A percentile compares a stretch with the other conserved stretches of the same genome.
These are phyloP conservation scores for Rhinogobio ventralis DNA, from an alignment of 2,797 vertebrate genomes.

Conservation along the genomic window DNA sequence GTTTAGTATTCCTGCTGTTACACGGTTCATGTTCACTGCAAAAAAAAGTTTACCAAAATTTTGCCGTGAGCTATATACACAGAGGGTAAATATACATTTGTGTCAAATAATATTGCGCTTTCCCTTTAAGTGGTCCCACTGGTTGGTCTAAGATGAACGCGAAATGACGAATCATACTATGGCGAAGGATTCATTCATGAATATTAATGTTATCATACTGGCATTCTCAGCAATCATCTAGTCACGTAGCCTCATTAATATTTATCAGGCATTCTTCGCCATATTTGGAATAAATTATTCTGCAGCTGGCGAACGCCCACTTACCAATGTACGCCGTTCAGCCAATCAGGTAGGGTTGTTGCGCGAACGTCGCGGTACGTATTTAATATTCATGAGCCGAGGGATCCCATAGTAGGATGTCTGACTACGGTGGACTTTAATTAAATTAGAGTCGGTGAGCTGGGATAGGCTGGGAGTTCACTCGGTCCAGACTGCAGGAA, in stretches of 20 bases:
- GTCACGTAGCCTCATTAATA: not conserved
- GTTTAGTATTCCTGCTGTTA: not conserved
- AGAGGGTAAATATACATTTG: not conserved
- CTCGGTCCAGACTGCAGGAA: conserved; percentile 61
- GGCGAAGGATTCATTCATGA: not conserved
- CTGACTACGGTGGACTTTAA: conserved; percentile 56
- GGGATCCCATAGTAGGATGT: conserved; percentile 49
- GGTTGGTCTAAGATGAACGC: not conserved
- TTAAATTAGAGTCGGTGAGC: conserved; percentile 76
- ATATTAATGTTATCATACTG: not conserved
- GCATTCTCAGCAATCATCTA: not conserved
- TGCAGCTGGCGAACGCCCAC: too few relatives aligned
- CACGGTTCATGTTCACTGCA: not conserved
- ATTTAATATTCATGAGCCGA: conserved; percentile 11
- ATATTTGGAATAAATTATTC: not conserved
- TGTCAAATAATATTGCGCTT: not conserved
- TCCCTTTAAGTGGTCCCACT: conserved; percentile 41
- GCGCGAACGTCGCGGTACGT: not conserved
- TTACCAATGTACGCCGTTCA: not conserved
- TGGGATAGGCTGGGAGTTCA: conserved; percentile 83
- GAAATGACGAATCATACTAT: conserved; percentile 8
- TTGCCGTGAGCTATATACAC: not conserved
- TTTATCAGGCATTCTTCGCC: not conserved
- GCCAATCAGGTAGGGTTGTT: not conserved
- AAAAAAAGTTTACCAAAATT: too few relatives aligned